Evolutionary conservation across 2,113 vertebrate genomes (phyloP).

Genomic region (Elephantulus edwardii): DNA sequence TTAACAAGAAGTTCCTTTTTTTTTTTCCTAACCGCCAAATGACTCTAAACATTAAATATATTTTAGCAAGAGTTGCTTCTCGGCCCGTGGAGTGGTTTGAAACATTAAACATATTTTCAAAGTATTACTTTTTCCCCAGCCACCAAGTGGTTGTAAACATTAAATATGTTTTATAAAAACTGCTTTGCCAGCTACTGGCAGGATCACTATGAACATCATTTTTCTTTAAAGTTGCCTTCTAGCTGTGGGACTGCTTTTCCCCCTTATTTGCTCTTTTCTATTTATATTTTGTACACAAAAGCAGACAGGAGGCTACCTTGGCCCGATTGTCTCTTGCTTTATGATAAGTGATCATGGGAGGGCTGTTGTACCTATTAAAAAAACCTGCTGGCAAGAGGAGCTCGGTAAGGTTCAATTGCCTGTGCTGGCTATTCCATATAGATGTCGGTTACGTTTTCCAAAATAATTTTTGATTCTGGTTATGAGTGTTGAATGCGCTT

Average conservation of each 20-base stretch:
- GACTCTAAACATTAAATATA: conserved; percentile 76
- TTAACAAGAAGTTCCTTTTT: conserved; percentile 77
- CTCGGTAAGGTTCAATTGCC: conserved; percentile 38
- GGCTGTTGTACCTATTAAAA: conserved; percentile 56
- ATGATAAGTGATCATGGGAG: conserved; percentile 62
- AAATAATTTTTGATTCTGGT: not conserved
- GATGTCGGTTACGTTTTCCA: not conserved
- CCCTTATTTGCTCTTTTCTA: conserved; percentile 62
- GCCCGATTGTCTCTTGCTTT: conserved; percentile 69
- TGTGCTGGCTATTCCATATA: conserved; percentile 27
- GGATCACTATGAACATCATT: conserved; percentile 74
- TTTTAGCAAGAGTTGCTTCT: conserved; percentile 66
- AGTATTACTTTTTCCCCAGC: conserved; percentile 75
- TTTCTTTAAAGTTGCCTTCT: conserved; percentile 81
- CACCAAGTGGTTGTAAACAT: conserved; percentile 77
- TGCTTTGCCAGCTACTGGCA: conserved; percentile 76
- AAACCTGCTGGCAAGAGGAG: conserved; percentile 58
- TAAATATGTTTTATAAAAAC: conserved; percentile 83
- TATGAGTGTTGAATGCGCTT: not conserved
- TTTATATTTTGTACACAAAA: conserved; percentile 78
- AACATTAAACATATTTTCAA: conserved; percentile 81
- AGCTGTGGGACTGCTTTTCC: conserved; percentile 74
- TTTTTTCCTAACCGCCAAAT: conserved; percentile 66
- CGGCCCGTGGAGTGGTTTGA: conserved; percentile 68
- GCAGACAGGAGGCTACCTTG: conserved; percentile 51